Conservation (phyloP, 2,888 invertebrate genomes). For the Leucania comma region DNA sequence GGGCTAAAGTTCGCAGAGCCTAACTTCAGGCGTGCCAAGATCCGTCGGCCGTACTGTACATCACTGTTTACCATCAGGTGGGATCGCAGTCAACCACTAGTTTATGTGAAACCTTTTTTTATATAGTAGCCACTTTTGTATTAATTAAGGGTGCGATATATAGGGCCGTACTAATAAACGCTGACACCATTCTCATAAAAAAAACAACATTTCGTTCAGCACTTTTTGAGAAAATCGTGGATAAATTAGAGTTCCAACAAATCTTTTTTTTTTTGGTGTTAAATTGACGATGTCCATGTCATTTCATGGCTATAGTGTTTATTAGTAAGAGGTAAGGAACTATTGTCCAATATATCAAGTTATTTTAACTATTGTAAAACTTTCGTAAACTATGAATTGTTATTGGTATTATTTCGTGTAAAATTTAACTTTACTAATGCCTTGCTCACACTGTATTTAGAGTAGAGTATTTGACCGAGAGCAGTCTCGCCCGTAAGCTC, state of each 20-base stretch:
- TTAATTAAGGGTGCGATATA: too few species aligned
- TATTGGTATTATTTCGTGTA: neutral
- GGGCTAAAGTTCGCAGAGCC: too few species aligned
- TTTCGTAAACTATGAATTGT: neutral
- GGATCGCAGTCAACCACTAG: too few species aligned
- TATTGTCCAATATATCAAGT: neutral
- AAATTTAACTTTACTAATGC: neutral
- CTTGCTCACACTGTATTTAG: too few species aligned
- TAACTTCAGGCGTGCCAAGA: too few species aligned
- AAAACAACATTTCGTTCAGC: neutral
- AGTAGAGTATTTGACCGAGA: too few species aligned
- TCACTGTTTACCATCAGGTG: too few species aligned
- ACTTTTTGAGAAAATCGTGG: neutral
- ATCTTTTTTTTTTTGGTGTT: too few species aligned
- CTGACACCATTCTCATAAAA: neutral
- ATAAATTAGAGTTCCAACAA: neutral
- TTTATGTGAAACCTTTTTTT: too few species aligned
- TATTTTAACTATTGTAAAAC: constrained; percentile 1
- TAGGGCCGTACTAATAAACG: constrained; percentile 7
- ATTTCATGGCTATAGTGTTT: neutral
- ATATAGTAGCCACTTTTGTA: too few species aligned
- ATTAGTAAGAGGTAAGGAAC: constrained; percentile 5
- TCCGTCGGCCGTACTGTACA: too few species aligned
- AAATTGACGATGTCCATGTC: neutral
- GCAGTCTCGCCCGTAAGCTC: too few species aligned